Percentiles rank a stretch among this genome's conserved stretches.
phyloP scores from a whole-genome alignment of 2,888 invertebrate genomes.

The Vesta saturnalis region DNA sequence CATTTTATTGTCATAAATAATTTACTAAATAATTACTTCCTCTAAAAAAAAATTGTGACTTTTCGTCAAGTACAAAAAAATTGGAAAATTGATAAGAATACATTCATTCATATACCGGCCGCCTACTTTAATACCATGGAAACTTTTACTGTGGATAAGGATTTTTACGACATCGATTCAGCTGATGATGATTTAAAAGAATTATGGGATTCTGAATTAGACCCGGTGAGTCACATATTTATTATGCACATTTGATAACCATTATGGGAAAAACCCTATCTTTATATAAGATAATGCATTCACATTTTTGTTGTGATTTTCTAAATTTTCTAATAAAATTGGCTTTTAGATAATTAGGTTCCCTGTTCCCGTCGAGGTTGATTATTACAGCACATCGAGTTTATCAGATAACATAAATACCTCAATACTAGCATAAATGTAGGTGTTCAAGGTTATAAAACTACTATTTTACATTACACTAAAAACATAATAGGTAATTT shows the following conservation, averaged over 20 bases:
- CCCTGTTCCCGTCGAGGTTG: background rate
- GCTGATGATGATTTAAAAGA: slow-evolving; percentile 80
- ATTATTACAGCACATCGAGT: background rate
- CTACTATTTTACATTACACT: background rate
- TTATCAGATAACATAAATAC: slow-evolving; percentile 4
- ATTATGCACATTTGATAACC: background rate
- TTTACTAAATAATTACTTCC: too few species aligned
- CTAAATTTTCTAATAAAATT: too few species aligned
- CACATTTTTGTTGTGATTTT: background rate
- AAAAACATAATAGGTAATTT: background rate
- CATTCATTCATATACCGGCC: slow-evolving; percentile 7
- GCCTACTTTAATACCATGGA: slow-evolving; percentile 65
- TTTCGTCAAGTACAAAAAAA: too few species aligned
- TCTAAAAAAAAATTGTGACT: too few species aligned
- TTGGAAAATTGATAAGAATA: slow-evolving; percentile 21
- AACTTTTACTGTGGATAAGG: slow-evolving; percentile 66
- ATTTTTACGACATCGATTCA: slow-evolving; percentile 72
- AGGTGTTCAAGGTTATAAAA: slow-evolving; percentile 9
- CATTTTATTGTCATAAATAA: too few species aligned
- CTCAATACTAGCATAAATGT: background rate
- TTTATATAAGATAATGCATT: background rate
- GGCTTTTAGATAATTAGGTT: background rate
- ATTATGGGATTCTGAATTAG: slow-evolving; percentile 84
- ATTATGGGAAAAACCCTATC: background rate
- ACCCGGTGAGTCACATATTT: slow-evolving; percentile 73